phyloP scores from a whole-genome alignment of 2,113 vertebrate genomes.

The Paradoxurus hermaphroditus region DNA sequence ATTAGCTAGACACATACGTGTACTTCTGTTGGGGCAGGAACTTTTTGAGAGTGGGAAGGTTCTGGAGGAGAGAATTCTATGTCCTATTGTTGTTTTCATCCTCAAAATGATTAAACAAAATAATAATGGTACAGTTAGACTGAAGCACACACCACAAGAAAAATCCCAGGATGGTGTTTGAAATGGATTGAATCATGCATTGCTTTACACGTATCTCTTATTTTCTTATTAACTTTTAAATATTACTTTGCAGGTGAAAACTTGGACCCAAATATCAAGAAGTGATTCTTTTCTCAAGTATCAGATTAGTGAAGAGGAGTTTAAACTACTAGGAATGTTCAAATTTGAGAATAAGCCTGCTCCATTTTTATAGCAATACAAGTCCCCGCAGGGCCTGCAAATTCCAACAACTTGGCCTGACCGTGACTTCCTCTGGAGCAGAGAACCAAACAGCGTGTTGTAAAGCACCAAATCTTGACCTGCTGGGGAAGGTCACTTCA shows the following conservation, averaged over 20 bases:
- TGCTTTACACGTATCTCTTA: not conserved
- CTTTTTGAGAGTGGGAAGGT: rapidly evolving
- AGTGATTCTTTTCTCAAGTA: not conserved
- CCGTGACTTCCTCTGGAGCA: slow-evolving; percentile 33
- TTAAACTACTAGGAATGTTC: slow-evolving; percentile 37
- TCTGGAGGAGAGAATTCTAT: not conserved
- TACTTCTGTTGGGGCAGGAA: not conserved
- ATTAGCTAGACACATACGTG: not conserved
- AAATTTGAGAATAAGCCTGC: not conserved
- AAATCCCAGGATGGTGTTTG: not conserved
- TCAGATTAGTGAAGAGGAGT: not conserved
- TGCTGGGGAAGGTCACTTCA: not conserved
- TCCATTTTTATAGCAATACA: not conserved
- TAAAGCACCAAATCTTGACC: not conserved
- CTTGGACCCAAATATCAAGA: not conserved
- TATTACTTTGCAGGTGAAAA: not conserved
- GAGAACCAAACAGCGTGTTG: slow-evolving; percentile 49
- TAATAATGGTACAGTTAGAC: not conserved
- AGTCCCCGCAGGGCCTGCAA: not conserved
- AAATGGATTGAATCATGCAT: not conserved
- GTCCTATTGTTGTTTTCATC: not conserved
- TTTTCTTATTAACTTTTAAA: not conserved
- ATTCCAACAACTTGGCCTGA: not conserved
- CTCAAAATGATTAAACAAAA: not conserved
- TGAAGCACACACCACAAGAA: not conserved